Base-by-base conservation (phyloP, 2,888 invertebrate species). In the Trissolcus brochymenae region DNA sequence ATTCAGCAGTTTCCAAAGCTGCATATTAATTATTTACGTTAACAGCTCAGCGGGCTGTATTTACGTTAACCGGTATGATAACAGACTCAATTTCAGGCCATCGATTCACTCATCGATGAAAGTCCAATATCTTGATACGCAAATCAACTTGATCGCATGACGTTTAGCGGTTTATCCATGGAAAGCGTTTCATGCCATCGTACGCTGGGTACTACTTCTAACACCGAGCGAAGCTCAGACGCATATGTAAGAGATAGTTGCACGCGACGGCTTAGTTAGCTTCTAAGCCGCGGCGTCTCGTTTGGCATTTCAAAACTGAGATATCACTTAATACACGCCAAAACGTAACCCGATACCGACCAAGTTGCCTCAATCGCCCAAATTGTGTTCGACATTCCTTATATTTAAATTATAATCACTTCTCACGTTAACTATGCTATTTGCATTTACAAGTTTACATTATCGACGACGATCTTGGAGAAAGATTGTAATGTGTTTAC, bases 91-190 rank as follows among this genome's bases (percentile, higher is more conserved):
- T 71, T 62, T 66, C 51, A 62, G 65, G 51, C 66, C 61, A 71
- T 56, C 61, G 65, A 76, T 56, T 71, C 55, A 46, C 41, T 56
- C 41, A 21, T 29, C 41, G 59, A 59, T 65, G 64, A 79, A 77
- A 68, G 49, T 61, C 49, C 57, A 62, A 75, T 65, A 65, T 78
- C 70, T 77, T 40, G 50, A 73, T 79, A 80, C 64, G 81, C 80
- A 81, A 81, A 81, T 82, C 81, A 79, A 75, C 79, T 77, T 66
- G 50, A 55, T 76, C 79, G 79, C 81, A 79, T 76, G 75, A 80
- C 80, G 76, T 83, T 84, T 85, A 84, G 82, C 82, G 83, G 80
- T 83, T 83, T 80, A 80, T 86, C 84, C 82, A 82, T 72, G 79
- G 84, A 83, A 85, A 84, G 74, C 83, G 82, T 83, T 80, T 83